Percentiles rank a stretch among this genome's conserved stretches.
phyloP scores from a whole-genome alignment of 1,140 invertebrate species.

The Sesamia nonagrioides region DNA sequence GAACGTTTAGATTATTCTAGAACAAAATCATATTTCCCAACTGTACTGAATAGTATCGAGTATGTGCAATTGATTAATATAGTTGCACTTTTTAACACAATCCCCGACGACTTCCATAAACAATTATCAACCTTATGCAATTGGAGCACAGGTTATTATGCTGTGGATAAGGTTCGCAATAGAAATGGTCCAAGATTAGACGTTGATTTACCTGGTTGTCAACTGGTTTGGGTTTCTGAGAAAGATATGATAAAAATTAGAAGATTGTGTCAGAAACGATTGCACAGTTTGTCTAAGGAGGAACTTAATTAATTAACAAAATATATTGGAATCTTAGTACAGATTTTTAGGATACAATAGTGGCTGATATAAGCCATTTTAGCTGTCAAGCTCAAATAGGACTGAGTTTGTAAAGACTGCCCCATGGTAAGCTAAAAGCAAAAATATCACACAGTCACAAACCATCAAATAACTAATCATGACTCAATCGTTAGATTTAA shows the following conservation, averaged over 20 bases:
- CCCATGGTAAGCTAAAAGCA: too few relatives aligned
- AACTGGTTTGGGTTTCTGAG: constrained; percentile 22
- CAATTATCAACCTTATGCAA: not conserved
- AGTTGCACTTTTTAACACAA: constrained; percentile 21
- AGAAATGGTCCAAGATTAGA: not conserved
- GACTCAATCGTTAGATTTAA: too few relatives aligned
- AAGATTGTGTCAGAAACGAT: not conserved
- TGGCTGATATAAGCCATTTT: not conserved
- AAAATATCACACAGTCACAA: too few relatives aligned
- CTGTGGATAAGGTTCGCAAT: not conserved
- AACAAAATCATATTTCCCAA: not conserved
- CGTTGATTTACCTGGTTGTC: constrained; percentile 21
- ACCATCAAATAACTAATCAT: too few relatives aligned
- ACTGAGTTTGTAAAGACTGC: too few relatives aligned
- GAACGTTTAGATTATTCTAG: not conserved
- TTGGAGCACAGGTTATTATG: constrained; percentile 10
- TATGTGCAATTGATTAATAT: constrained; percentile 32
- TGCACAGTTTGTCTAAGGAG: not conserved
- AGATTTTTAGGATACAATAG: not conserved
- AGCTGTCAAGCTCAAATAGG: too few relatives aligned
- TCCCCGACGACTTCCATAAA: not conserved
- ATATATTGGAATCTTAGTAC: not conserved
- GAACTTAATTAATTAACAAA: not conserved
- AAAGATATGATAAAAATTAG: constrained; percentile 20
- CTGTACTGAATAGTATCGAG: not conserved